Conservation (phyloP, 2,888 invertebrate genomes). For the Agrotis ipsilon region DNA sequence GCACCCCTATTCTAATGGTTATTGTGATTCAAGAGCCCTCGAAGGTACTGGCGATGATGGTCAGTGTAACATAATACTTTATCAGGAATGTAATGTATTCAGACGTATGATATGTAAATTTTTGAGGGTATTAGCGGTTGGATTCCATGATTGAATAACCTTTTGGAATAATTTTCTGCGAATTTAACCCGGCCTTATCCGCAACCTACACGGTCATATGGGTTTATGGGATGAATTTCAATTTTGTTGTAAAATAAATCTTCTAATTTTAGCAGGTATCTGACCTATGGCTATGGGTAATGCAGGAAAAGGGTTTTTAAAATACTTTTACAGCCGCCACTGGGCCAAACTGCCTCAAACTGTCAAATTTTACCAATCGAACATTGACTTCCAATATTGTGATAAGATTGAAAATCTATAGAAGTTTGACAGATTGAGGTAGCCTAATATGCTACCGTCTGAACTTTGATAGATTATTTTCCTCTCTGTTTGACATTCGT, state of each 20-base stretch:
- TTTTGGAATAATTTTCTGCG: not conserved
- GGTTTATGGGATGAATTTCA: not conserved
- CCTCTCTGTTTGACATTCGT: not conserved
- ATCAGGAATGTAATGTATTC: constrained; percentile 8
- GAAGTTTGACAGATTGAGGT: too few relatives aligned
- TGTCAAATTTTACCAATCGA: too few relatives aligned
- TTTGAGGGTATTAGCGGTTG: constrained; percentile 20
- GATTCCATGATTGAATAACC: not conserved
- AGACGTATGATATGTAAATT: constrained; percentile 13
- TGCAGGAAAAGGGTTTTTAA: too few relatives aligned
- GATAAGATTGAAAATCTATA: too few relatives aligned
- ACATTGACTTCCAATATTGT: too few relatives aligned
- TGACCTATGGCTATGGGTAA: too few relatives aligned
- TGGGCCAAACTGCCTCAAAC: too few relatives aligned
- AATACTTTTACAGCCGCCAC: too few relatives aligned
- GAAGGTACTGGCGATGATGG: constrained; percentile 75
- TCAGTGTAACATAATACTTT: constrained; percentile 83
- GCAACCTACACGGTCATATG: not conserved
- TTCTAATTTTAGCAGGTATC: not conserved
- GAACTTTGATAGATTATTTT: not conserved
- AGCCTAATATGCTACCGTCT: too few relatives aligned
- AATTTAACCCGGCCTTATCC: not conserved
- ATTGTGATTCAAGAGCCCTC: constrained; percentile 74
- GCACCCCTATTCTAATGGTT: constrained; percentile 77
- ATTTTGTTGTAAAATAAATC: not conserved